Percentiles rank a stretch among this genome's conserved stretches.
Conservation (phyloP, 2,797 vertebrate species). For the Fistularia commersonii region DNA sequence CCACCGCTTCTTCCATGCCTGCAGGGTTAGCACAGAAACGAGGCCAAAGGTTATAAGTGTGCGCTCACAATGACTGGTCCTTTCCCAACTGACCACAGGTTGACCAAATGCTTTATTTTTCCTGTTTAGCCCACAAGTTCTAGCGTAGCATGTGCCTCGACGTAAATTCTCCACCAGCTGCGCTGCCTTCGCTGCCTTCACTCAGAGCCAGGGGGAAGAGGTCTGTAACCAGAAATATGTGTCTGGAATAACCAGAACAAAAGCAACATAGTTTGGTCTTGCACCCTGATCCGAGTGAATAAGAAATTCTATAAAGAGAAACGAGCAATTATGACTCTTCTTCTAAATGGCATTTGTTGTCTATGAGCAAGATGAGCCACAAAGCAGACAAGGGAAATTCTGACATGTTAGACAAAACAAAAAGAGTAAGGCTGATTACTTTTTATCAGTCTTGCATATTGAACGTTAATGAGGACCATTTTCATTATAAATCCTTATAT, state of each 20-base stretch:
- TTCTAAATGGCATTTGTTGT: constrained; percentile 36
- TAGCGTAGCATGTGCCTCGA: constrained; percentile 41
- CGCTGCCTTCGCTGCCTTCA: constrained; percentile 34
- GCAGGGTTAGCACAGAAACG: constrained; percentile 46
- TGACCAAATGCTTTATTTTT: constrained; percentile 54
- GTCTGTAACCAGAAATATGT: constrained; percentile 59
- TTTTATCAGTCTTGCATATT: too few species aligned
- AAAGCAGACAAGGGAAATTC: too few species aligned
- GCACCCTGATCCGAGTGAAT: constrained; percentile 39
- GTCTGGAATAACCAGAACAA: constrained; percentile 60
- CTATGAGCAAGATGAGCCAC: background rate
- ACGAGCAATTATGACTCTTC: constrained; percentile 42
- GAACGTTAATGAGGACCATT: too few species aligned
- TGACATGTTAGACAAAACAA: too few species aligned
- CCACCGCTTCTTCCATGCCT: constrained; percentile 99
- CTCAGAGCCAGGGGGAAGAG: constrained; percentile 42
- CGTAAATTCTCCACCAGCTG: constrained; percentile 44
- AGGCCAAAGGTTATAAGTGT: constrained; percentile 52
- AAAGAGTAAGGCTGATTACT: too few species aligned
- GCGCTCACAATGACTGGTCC: constrained; percentile 49
- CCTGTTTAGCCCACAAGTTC: constrained; percentile 29
- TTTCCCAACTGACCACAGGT: constrained; percentile 45
- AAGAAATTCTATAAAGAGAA: constrained; percentile 57
- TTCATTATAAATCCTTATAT: too few species aligned
- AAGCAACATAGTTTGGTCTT: constrained; percentile 62